Evolutionary conservation across 2,888 invertebrate genomes (phyloP), one percentile per base, ranked within the genome.

Genomic region (Octonoba sinensis): DNA sequence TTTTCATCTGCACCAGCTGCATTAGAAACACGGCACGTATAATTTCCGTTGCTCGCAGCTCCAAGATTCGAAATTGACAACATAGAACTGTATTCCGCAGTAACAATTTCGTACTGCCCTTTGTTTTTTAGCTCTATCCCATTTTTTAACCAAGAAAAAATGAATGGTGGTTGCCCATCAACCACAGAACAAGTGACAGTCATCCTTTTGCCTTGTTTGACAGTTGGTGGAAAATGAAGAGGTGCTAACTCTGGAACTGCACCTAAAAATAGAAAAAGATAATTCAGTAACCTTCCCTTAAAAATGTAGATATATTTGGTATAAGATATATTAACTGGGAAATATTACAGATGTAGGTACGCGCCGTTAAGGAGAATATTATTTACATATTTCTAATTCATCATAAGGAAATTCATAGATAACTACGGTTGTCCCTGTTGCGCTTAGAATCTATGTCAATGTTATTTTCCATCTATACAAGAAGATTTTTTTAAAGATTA

Each of bases 111-210:
- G 51, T 56, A 36, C 12, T 65, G 20, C 8, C 13, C n/a, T 15
- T 44, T 22, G 4, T 60, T 46, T 36, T 18, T 20, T 15, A 73
- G 2, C 1, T 15, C 3, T 27, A 1, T 0, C 0, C 56, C 82
- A 60, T 84, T 71, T 78, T 81, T 84, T 22, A 44, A 54, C 85
- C 85, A 85, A 4, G 18, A 20, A 74, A 84, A 83, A 20, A 4
- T 6, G 18, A 84, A 82, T 0, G 85, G 85, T 12, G 66, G 27
- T 49, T 75, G 67, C 3, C 85, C 85, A 24, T 85, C 83, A 1
- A 71, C 67, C 12, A 84, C 75, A 20, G 76, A 59, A 74, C 82
- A 84, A 8, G 73, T 65, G 22, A 84, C 18, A 2, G 64, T 46
- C 12, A 27, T 57, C 15, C 72, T 62, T n/a, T 54, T 20, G 0